Evolutionary conservation across 2,113 vertebrate genomes (phyloP).

Genomic region (Spilogale gracilis): DNA sequence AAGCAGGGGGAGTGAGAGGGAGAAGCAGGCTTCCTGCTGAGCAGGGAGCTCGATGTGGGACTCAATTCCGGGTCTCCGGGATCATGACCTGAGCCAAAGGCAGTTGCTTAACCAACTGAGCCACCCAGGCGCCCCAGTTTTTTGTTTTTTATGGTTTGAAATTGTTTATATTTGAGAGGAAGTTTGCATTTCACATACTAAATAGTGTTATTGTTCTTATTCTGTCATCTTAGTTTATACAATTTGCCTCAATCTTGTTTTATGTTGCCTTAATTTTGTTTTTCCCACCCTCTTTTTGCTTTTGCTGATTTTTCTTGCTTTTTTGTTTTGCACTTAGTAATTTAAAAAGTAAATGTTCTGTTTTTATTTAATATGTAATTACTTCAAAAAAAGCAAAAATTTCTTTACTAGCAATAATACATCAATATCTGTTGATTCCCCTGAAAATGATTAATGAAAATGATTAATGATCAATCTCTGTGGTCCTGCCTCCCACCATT

Average conservation of each 20-base stretch:
- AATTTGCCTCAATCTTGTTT: too few species aligned
- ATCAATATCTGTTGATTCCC: not conserved
- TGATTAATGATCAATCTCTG: not conserved
- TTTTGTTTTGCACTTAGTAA: slow-evolving; percentile 18
- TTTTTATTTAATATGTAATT: slow-evolving; percentile 70
- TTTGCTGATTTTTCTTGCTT: not conserved
- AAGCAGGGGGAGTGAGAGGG: too few species aligned
- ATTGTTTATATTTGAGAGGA: slow-evolving; percentile 34
- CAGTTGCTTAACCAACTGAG: too few species aligned
- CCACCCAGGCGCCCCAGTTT: not conserved
- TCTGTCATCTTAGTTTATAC: not conserved
- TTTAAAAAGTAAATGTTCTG: slow-evolving; percentile 37
- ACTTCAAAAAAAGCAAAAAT: slow-evolving; percentile 41
- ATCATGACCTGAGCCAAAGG: too few species aligned
- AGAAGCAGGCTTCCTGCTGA: too few species aligned
- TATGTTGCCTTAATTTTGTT: not conserved
- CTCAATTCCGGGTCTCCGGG: too few species aligned
- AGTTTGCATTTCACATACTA: not conserved
- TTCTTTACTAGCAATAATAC: not conserved
- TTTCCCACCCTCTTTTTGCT: not conserved
- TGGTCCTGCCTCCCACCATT: slow-evolving; percentile 14
- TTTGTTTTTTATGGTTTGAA: not conserved
- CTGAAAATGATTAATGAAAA: slow-evolving; percentile 37
- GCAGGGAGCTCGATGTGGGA: too few species aligned
- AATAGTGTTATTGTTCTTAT: not conserved